These are phyloP conservation scores for Stegodyphus mimosarum DNA, from an alignment of 1,140 invertebrate genomes.

Conservation along the genomic window DNA sequence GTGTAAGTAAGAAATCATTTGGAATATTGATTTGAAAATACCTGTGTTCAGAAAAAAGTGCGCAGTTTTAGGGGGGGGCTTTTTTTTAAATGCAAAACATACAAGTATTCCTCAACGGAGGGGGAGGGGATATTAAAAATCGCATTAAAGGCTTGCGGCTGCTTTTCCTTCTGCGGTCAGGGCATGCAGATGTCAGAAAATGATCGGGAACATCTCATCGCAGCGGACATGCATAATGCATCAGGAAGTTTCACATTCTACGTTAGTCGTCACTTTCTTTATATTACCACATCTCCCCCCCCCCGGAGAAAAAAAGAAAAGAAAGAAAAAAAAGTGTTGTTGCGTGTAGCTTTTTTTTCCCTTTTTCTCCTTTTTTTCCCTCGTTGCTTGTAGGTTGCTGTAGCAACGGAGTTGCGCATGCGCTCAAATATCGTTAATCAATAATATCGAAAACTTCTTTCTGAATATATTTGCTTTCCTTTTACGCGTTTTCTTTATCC, in stretches of 20 bases:
- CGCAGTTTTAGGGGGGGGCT: too few species aligned
- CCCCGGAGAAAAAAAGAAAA: neutral
- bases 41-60: too few species aligned
- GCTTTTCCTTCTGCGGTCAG: neutral
- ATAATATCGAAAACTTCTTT: conserved; percentile 29
- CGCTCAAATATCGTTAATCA: conserved; percentile 25
- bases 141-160: neutral
- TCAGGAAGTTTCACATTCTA: neutral
- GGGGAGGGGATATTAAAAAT: neutral
- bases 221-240: neutral
- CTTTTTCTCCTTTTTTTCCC: conserved; percentile 3
- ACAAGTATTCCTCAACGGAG: too few species aligned
- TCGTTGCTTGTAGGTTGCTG: conserved; percentile 26
- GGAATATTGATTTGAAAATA: too few species aligned
- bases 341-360: neutral
- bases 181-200: neutral
- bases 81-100: too few species aligned
- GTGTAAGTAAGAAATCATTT: too few species aligned
- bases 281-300: neutral
- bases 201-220: neutral
- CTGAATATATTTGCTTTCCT: conserved; percentile 35
- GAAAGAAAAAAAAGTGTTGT: neutral
- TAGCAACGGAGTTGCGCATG: conserved; percentile 14
- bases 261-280: neutral
- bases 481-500: neutral